Conservation (phyloP, 2,888 invertebrate species). For the Bibio marci region DNA sequence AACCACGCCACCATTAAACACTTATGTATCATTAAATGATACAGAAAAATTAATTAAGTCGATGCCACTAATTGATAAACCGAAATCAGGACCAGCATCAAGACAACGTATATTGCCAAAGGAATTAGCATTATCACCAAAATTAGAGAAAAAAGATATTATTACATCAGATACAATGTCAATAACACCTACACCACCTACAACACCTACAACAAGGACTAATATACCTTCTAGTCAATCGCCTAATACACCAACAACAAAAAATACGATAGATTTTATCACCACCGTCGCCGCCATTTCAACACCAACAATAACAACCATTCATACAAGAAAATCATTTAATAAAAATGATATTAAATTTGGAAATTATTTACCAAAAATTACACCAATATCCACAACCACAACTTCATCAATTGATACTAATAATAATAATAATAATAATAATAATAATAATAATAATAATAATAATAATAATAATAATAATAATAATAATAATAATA, state of each 20-base stretch:
- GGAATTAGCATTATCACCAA: slow-evolving; percentile 29
- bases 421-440: too few relatives aligned
- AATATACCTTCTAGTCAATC: background rate
- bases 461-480: too few relatives aligned
- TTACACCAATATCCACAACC: background rate
- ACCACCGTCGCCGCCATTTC: too few relatives aligned
- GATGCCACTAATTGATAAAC: slow-evolving; percentile 13
- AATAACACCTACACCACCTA: slow-evolving; percentile 17
- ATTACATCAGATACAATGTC: slow-evolving; percentile 27
- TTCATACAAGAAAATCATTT: too few relatives aligned
- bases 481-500: too few relatives aligned
- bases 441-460: too few relatives aligned
- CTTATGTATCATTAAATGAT: slow-evolving; percentile 5
- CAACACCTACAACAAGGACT: slow-evolving; percentile 12
- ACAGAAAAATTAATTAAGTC: slow-evolving; percentile 14
- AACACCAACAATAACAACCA: slow-evolving; percentile 19
- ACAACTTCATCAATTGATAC: too few relatives aligned
- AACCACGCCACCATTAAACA: slow-evolving; percentile 9
- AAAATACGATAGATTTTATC: slow-evolving; percentile 12
- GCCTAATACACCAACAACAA: background rate
- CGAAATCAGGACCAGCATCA: slow-evolving; percentile 33
- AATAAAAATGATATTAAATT: background rate
- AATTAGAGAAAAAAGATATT: slow-evolving; percentile 26
- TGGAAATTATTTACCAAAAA: background rate
- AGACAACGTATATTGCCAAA: slow-evolving; percentile 39